Evolutionary conservation across 1,140 invertebrate genomes (phyloP).

Genomic region (Cryptotermes secundus): DNA sequence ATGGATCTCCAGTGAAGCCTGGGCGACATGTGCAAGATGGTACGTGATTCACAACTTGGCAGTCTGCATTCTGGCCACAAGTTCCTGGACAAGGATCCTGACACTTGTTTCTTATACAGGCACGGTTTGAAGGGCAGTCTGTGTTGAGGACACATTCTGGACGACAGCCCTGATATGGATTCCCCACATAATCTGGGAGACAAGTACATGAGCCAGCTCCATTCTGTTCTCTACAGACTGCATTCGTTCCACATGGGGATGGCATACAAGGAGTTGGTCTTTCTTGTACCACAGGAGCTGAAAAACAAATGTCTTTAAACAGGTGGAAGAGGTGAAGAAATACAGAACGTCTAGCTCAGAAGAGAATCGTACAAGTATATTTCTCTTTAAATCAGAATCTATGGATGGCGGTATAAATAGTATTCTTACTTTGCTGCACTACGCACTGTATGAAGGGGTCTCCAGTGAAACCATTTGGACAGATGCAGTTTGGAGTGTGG

Average conservation of each 20-base stretch:
- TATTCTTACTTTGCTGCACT: constrained; percentile 41
- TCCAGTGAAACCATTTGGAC: constrained; percentile 47
- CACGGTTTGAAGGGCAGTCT: constrained; percentile 67
- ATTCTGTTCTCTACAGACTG: constrained; percentile 65
- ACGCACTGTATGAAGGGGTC: constrained; percentile 47
- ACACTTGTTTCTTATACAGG: constrained; percentile 69
- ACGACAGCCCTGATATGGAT: constrained; percentile 72
- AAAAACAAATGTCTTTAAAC: not conserved
- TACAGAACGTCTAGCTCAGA: too few relatives aligned
- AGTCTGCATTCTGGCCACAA: constrained; percentile 71
- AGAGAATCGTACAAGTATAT: too few relatives aligned
- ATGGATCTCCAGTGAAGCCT: constrained; percentile 71
- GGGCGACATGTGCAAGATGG: constrained; percentile 67
- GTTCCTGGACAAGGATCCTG: constrained; percentile 70
- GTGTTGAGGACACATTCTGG: constrained; percentile 72
- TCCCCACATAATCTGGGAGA: constrained; percentile 68
- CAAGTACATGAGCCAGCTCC: constrained; percentile 69
- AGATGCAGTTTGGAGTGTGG: constrained; percentile 56
- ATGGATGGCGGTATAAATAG: too few relatives aligned
- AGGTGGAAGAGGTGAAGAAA: too few relatives aligned
- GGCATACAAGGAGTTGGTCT: constrained; percentile 59
- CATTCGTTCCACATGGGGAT: constrained; percentile 73
- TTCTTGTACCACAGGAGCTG: not conserved
- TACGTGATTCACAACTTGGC: constrained; percentile 70
- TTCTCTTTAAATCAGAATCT: too few relatives aligned